Base-by-base conservation (phyloP, 2,797 vertebrate species). In the Enteromius viviparus region DNA sequence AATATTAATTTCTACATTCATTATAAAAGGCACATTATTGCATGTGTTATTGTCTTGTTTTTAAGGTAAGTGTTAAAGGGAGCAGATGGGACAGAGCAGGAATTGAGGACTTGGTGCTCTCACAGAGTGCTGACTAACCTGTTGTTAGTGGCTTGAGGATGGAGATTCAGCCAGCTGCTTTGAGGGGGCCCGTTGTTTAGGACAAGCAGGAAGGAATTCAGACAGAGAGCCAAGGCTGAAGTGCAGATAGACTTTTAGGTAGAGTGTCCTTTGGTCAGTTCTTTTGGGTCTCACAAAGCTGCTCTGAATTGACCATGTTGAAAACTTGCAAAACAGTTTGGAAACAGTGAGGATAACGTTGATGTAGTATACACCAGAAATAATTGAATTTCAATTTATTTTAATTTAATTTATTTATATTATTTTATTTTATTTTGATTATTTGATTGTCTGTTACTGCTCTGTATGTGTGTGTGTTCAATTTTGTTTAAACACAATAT, bases 191-290 rank as follows among this genome's bases (percentile, higher is more conserved):
- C 0, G 69, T 72, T 81, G 26, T 81, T 81, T 65, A 65, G 55
- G 42, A 51, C 42, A 51, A 81, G 70, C 26, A 74, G 15, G 45
- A 74, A 64, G 42, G 80, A 72, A 81, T 81, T 9, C 80, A 64
- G 69, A 53, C 32, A 26, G 21, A n/a, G 58, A 66, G 80, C 60
- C 70, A 82, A 66, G 23, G 60, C 34, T 53, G 17, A 65, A 82
- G 45, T 75, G 80, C 55, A 72, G 53, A 14, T 60, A 70, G 53
- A 47, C 11, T 14, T 72, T 66, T 75, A 53, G 70, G 26, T 37
- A 19, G 66, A 70, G 51, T n/a, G 51, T 66, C 3, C 51, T 80
- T 69, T 80, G 66, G 15, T 70, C 34, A 8, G 51, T 58, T 58
- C 12, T 74, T 65, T 37, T 51, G 62, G 21, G 53, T 70, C 23